Evolutionary conservation across 2,888 invertebrate species (phyloP), one percentile per base, ranked within the genome.

Genomic region (Acrocyrtus sp.): DNA sequence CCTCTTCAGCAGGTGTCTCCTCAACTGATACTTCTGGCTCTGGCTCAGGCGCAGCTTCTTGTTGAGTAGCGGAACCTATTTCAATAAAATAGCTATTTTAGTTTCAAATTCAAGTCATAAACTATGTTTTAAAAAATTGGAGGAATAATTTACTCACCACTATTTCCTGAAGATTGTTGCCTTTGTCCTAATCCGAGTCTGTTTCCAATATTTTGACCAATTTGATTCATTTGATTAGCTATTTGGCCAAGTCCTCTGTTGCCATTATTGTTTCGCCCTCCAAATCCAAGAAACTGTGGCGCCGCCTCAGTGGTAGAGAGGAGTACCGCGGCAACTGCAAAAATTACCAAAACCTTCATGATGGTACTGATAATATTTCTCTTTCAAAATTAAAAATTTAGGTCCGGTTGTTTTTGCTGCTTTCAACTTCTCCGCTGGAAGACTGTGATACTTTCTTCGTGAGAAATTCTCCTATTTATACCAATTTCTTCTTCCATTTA

Each of bases 331-430:
- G 34, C 29, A n/a, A 34, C 34, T 29, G 34, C 29, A 19, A 19
- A 54, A 17, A 54, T n/a, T 12, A 34, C 6, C 15, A 54, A 17
- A 27, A 54, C 27, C 19, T 54, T 54, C 53, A 54, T 54, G n/a
- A 17, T 54, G n/a, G n/a, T n/a, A n/a, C n/a, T n/a, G n/a, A n/a
- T n/a, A n/a, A n/a, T n/a, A n/a, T n/a, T n/a, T n/a, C n/a, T n/a
- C n/a, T n/a, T n/a, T n/a, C n/a, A n/a, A n/a, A n/a, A n/a, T n/a
- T n/a, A n/a, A n/a, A n/a, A n/a, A n/a, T n/a, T n/a, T n/a, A n/a
- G n/a, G n/a, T n/a, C n/a, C n/a, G n/a, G n/a, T n/a, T n/a, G n/a
- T n/a, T n/a, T n/a, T n/a, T n/a, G n/a, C n/a, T n/a, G n/a, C n/a
- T n/a, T n/a, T n/a, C n/a, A n/a, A n/a, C n/a, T n/a, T n/a, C n/a